phyloP scores from a whole-genome alignment of 2,113 vertebrate species.

The Illadopsis cleaveri region DNA sequence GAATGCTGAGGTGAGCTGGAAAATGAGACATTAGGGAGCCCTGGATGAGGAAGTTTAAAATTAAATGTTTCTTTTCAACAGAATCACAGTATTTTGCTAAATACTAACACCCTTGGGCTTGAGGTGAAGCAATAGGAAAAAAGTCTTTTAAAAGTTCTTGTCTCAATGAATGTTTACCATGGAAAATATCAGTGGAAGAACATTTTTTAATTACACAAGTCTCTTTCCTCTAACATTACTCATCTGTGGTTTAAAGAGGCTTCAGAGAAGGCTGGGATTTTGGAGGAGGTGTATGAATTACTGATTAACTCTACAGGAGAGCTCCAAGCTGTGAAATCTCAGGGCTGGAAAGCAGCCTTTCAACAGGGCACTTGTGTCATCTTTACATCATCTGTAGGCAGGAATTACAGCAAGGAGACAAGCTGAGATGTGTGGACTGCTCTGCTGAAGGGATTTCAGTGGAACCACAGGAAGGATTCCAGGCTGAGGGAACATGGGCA shows the following conservation, averaged over 20 bases:
- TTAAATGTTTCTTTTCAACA: background rate
- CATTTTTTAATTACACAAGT: background rate
- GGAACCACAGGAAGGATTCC: background rate
- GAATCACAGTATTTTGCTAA: background rate
- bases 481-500: background rate
- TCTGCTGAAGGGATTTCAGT: background rate
- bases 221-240: background rate
- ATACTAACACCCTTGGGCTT: background rate
- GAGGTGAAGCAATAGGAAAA: background rate
- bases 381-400: background rate
- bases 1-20: background rate
- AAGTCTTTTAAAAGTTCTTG: background rate
- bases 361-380: background rate
- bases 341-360: background rate
- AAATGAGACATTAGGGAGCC: background rate
- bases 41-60: background rate
- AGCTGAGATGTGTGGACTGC: background rate
- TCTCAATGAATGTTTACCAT: background rate
- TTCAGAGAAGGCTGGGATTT: background rate
- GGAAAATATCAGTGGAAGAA: background rate
- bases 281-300: background rate
- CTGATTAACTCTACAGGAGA: background rate
- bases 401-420: background rate
- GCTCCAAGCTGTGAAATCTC: background rate
- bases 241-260: background rate